A percentile compares a stretch with the other conserved stretches of the same genome.
phyloP scores from a whole-genome alignment of 2,113 vertebrate genomes.

The Nothocercus julius region DNA sequence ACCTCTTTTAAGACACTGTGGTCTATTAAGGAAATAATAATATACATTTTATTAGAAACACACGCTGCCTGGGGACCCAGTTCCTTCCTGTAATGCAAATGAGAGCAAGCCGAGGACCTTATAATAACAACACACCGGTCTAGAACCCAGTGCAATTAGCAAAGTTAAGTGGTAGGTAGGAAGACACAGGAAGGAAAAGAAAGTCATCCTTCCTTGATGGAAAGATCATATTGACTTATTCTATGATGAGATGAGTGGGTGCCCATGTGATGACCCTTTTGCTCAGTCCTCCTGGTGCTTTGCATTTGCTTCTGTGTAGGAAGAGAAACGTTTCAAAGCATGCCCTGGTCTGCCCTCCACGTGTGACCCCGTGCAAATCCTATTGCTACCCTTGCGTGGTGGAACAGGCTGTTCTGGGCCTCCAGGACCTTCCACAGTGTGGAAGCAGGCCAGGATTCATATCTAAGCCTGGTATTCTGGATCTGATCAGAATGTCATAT shows the following conservation, averaged over 20 bases:
- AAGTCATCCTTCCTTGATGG: neutral
- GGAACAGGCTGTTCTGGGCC: neutral
- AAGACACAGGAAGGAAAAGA: neutral
- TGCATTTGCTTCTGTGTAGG: neutral
- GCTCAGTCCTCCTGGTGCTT: neutral
- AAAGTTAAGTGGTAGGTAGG: neutral
- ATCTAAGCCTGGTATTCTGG: neutral
- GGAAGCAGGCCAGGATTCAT: neutral
- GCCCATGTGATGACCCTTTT: neutral
- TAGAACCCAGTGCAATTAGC: neutral
- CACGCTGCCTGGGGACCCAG: neutral
- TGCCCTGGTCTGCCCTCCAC: neutral
- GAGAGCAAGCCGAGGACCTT: neutral
- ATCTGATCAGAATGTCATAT: neutral
- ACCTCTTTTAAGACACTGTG: constrained; percentile 40
- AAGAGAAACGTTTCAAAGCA: neutral
- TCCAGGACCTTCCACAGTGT: neutral
- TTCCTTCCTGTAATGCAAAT: neutral
- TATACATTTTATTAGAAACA: constrained; percentile 42
- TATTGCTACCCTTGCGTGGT: neutral
- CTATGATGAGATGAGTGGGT: fast-evolving
- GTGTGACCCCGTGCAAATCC: neutral
- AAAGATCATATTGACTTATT: neutral
- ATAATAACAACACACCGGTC: neutral
- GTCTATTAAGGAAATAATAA: constrained; percentile 59